phyloP scores from a whole-genome alignment of 2,797 vertebrate species.

The Acanthopagrus latus region DNA sequence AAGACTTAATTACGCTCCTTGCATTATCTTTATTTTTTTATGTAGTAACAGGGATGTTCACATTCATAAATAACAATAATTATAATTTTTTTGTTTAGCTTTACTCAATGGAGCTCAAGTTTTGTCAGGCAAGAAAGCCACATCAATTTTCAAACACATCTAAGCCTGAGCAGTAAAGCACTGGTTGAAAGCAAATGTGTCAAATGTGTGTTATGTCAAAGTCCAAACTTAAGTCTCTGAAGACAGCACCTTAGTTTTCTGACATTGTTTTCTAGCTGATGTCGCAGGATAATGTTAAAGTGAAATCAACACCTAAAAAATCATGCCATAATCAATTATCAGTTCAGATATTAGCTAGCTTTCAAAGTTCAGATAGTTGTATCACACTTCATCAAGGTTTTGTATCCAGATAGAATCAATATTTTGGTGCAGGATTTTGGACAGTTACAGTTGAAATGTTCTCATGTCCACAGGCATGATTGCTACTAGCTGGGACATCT shows the following conservation, averaged over 20 bases:
- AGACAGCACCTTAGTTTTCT: neutral
- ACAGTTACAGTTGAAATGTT: neutral
- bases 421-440: neutral
- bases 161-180: neutral
- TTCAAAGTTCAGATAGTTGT: neutral
- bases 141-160: neutral
- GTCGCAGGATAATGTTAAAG: neutral
- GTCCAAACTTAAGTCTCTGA: slow-evolving; percentile 2
- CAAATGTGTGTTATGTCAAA: neutral
- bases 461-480: slow-evolving; percentile 75
- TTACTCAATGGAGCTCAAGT: neutral
- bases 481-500: slow-evolving; percentile 88
- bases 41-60: neutral
- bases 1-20: slow-evolving; percentile 22
- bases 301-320: neutral
- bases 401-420: neutral
- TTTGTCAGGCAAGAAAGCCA: neutral
- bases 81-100: neutral
- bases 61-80: neutral
- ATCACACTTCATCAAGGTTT: neutral
- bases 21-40: neutral
- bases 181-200: neutral
- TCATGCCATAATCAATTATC: neutral
- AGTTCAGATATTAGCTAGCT: neutral
- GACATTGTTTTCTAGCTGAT: neutral